Conservation (phyloP, 2,113 vertebrate genomes). For the Ceratotherium simum region DNA sequence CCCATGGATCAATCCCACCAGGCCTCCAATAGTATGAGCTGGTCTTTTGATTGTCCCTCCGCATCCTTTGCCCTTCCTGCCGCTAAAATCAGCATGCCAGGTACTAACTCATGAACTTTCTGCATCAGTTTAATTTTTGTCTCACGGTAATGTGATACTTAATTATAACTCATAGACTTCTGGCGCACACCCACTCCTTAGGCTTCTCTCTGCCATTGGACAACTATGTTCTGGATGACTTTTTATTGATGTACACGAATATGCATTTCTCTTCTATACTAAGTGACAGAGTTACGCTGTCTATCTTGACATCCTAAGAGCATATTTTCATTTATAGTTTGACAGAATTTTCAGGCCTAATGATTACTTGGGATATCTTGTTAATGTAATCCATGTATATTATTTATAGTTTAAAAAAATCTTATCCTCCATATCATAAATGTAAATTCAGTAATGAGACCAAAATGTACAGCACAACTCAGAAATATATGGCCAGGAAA, state of each 20-base stretch:
- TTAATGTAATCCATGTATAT: slow-evolving; percentile 13
- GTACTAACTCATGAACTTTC: slow-evolving; percentile 32
- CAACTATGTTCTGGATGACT: neutral
- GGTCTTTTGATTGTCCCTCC: slow-evolving; percentile 64
- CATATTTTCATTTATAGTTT: slow-evolving; percentile 4
- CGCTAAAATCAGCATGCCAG: slow-evolving; percentile 57
- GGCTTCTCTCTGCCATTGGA: neutral
- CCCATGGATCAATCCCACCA: slow-evolving; percentile 57
- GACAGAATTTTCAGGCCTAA: slow-evolving; percentile 24
- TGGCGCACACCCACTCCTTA: neutral
- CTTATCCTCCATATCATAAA: neutral
- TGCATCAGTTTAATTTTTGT: slow-evolving; percentile 3
- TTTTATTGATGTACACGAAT: slow-evolving; percentile 7
- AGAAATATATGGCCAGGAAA: neutral
- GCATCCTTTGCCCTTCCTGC: neutral
- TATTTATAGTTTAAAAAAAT: neutral
- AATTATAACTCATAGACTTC: neutral
- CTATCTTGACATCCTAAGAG: neutral
- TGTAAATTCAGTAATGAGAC: slow-evolving; percentile 16
- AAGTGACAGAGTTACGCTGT: neutral
- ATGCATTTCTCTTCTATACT: neutral
- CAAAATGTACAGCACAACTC: neutral
- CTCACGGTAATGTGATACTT: slow-evolving; percentile 29
- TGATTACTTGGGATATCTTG: neutral
- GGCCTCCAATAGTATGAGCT: slow-evolving; percentile 20